A percentile compares a stretch with the other conserved stretches of the same genome.
These are phyloP conservation scores for Varanus komodoensis DNA, from an alignment of 2,113 vertebrate species.

Conservation along the genomic window DNA sequence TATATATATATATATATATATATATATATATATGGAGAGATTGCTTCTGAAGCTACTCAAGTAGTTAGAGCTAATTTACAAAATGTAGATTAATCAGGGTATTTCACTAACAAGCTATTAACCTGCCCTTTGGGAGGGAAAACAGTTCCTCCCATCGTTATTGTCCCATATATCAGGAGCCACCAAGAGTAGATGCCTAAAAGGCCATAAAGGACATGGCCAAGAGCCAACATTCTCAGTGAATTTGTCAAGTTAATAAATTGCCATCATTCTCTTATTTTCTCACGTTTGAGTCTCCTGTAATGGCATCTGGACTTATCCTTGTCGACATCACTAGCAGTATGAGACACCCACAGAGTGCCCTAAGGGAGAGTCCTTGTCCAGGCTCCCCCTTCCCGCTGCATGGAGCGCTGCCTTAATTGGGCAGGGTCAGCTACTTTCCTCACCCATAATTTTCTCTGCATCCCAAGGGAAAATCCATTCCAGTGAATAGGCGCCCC, in stretches of 20 bases:
- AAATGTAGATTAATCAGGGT: not conserved
- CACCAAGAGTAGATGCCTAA: not conserved
- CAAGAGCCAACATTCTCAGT: slow-evolving; percentile 27
- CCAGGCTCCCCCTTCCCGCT: slow-evolving; percentile 33
- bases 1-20: too few relatives aligned
- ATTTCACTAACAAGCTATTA: slow-evolving; percentile 32
- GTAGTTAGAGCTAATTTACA: slow-evolving; percentile 46
- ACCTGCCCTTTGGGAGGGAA: slow-evolving; percentile 37
- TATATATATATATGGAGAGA: not conserved
- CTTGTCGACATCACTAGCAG: slow-evolving; percentile 51
- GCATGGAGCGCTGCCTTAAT: slow-evolving; percentile 44
- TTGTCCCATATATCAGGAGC: slow-evolving; percentile 41
- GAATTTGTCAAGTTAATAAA: slow-evolving; percentile 58
- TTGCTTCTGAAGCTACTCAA: not conserved
- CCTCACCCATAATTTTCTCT: slow-evolving; percentile 41
- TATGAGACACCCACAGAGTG: not conserved
- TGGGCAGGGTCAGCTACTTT: slow-evolving; percentile 69
- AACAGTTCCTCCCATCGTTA: slow-evolving; percentile 25
- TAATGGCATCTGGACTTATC: slow-evolving; percentile 58
- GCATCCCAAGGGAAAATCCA: slow-evolving; percentile 35
- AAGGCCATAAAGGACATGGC: slow-evolving; percentile 25
- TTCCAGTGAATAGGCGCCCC: slow-evolving; percentile 23
- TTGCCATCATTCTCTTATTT: slow-evolving; percentile 22
- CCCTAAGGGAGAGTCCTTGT: slow-evolving; percentile 51
- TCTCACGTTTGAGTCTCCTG: slow-evolving; percentile 18